A percentile compares a stretch with the other conserved stretches of the same genome.
These are phyloP conservation scores for Lasioglossum lativentre DNA, from an alignment of 2,888 invertebrate species.

Conservation along the genomic window DNA sequence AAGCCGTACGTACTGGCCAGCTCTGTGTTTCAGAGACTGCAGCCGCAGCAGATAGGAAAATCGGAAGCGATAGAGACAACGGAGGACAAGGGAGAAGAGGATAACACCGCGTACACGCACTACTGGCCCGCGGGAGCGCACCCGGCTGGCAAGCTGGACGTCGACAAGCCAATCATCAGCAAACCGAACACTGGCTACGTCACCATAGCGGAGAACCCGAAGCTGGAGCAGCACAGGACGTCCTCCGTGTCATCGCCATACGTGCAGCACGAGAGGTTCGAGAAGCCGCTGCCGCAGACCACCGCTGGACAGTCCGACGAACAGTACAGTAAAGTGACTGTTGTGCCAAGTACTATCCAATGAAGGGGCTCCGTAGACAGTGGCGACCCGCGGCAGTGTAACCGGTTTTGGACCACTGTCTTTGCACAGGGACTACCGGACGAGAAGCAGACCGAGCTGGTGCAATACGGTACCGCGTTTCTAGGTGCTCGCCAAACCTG, in stretches of 20 bases:
- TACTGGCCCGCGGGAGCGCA: slow-evolving; percentile 66
- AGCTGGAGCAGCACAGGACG: slow-evolving; percentile 59
- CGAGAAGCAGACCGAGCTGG: slow-evolving; percentile 41
- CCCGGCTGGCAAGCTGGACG: slow-evolving; percentile 33
- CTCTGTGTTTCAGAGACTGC: slow-evolving; percentile 73
- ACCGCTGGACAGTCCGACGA: slow-evolving; percentile 72
- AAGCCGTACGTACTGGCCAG: slow-evolving; percentile 74
- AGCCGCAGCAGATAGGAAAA: slow-evolving; percentile 65
- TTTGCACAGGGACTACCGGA: slow-evolving; percentile 7
- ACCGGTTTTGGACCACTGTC: slow-evolving; percentile 34
- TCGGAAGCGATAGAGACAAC: slow-evolving; percentile 37
- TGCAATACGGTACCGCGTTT: slow-evolving; percentile 60
- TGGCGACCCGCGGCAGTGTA: slow-evolving; percentile 47
- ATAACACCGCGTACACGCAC: slow-evolving; percentile 60
- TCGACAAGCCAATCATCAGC: slow-evolving; percentile 48
- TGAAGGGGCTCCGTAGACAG: slow-evolving; percentile 60
- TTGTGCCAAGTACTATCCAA: slow-evolving; percentile 78
- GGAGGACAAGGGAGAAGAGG: slow-evolving; percentile 60
- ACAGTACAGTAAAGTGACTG: slow-evolving; percentile 81
- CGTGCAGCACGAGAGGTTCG: slow-evolving; percentile 74
- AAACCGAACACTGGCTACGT: slow-evolving; percentile 76
- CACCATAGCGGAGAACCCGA: slow-evolving; percentile 73
- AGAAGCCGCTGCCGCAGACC: slow-evolving; percentile 66
- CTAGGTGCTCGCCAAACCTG: slow-evolving; percentile 55
- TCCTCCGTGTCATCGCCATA: slow-evolving; percentile 64